Base-by-base conservation (phyloP, 2,888 invertebrate species). In the Leptarthrus brevirostris region DNA sequence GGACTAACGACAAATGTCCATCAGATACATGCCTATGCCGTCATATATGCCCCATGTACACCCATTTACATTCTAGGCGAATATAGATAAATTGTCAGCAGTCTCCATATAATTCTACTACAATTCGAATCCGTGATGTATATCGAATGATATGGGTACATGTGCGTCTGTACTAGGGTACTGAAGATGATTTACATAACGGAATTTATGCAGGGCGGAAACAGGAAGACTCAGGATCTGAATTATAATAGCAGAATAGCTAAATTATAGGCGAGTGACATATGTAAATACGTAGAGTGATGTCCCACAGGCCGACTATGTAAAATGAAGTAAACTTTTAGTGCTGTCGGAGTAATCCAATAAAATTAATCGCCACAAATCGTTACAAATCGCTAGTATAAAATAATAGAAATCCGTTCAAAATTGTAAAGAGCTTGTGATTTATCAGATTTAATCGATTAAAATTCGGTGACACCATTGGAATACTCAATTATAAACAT, bases 61-160 rank as follows among this genome's bases (percentile, higher is more conserved):
- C 12, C 3, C 44, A 44, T 8, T 44, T 44, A 44, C 4, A 44
- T 44, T 12, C 12, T 44, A 16, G 3, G n/a, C 2, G 44, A 44
- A 44, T 44, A 44, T 44, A 16, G 44, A 44, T 44, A 44, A 44
- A 44, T 44, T n/a, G 44, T 44, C 44, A 44, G n/a, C 44, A 44
- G 44, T 4, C 44, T 44, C 16, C 44, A 44, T 12, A 44, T 14
- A 44, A 16, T 4, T 12, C 44, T 4, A 14, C 8, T 14, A 16
- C 12, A 12, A 44, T 44, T 14, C 44, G 12, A 44, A 44, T 44
- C 4, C 5, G 16, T 44, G 44, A 44, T 14, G 16, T 44, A 44
- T 44, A n/a, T 14, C 44, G 16, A n/a, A 16, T 12, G 44, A 16
- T 12, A 44, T 8, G 44, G 44, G 16, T 14, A 44, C 3, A 44